Base-by-base conservation (phyloP, 2,113 vertebrate genomes). In the Callionymus lyra region DNA sequence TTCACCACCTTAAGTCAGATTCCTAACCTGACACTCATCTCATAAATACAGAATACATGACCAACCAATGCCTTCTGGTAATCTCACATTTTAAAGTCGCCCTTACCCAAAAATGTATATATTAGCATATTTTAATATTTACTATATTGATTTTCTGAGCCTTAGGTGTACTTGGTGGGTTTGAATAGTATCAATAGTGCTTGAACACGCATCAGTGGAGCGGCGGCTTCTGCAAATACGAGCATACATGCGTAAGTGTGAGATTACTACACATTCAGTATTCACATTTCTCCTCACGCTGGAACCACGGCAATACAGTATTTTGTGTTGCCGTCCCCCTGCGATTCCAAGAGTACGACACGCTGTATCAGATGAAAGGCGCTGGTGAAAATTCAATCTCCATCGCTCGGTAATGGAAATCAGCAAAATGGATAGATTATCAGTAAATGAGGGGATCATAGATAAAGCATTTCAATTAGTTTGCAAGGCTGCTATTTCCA, bases 381-480 rank as follows among this genome's bases (percentile, higher is more conserved):
- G 53, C 14, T 4, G 41, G 50, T 15, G 65, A 62, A 27, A 80
- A 80, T 70, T 53, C 61, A 70, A 62, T 67, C 61, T 72, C 36
- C 13, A 53, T 62, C 68, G 70, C 76, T 74, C 68, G 59, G 61
- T 57, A 73, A 75, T 74, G 58, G 65, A 68, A 73, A 77, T 67
- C 34, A 57, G 54, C 68, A 70, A 74, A 72, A 68, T 52, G 43
- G 53, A 38, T 43, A 45, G 58, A 74, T 76, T 82, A 72, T 70
- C 51, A 50, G 70, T 73, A 74, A 82, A 80, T 65, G 53, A 54
- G 56, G 53, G 49, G 59, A 79, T 69, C 76, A 77, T 61, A 70
- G 74, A 77, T 80, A 68, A 76, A 68, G 71, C 61, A 38, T 76
- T 80, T 76, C 72, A 79, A 81, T 86, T 82, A 82, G 72, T 63